Evolutionary conservation across 1,140 invertebrate genomes (phyloP), one percentile per base, ranked within the genome.

Genomic region (Achatina immaculata): DNA sequence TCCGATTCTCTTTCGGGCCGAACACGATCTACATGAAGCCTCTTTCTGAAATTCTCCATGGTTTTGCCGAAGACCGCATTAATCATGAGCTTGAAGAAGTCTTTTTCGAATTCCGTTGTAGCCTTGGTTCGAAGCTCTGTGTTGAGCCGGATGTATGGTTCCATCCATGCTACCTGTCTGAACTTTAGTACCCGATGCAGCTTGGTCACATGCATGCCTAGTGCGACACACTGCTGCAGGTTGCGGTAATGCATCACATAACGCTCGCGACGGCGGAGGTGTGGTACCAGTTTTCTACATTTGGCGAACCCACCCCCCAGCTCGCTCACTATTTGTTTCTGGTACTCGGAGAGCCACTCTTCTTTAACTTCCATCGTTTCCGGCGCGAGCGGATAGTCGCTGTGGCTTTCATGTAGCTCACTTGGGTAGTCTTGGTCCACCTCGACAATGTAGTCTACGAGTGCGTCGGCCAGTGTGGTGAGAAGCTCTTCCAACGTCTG

Each of bases 21-120:
- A n/a, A n/a, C n/a, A n/a, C n/a, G n/a, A n/a, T 74, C 72, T 89
- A 90, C 51, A 87, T 73, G 24, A 91, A 14, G 11, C 11, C 24
- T 14, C 48, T 51, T 51, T 51, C 48, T 11, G 24, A 51, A 82
- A 83, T 92, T 91, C 83, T 92, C 90, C 84, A 92, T 90, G 4
- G 88, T 92, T 86, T 92, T 92, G 6, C 92, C 91, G 87, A 92
- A 91, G 90, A 84, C 48, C 7, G 85, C 69, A 81, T 92, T 92
- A 77, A 91, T 92, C 85, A 91, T 88, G 7, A 92, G 81, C 86
- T 93, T 93, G 77, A 81, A 93, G 73, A 91, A 89, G 72, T 92
- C 88, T 85, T 92, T 91, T 83, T 91, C 87, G 83, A 92, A 92
- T 28, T 86, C 87, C 74, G 87, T 90, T 58, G 74, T 89, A 21